These are phyloP conservation scores for Microtus pennsylvanicus DNA, from an alignment of 2,113 vertebrate species.

Conservation along the genomic window DNA sequence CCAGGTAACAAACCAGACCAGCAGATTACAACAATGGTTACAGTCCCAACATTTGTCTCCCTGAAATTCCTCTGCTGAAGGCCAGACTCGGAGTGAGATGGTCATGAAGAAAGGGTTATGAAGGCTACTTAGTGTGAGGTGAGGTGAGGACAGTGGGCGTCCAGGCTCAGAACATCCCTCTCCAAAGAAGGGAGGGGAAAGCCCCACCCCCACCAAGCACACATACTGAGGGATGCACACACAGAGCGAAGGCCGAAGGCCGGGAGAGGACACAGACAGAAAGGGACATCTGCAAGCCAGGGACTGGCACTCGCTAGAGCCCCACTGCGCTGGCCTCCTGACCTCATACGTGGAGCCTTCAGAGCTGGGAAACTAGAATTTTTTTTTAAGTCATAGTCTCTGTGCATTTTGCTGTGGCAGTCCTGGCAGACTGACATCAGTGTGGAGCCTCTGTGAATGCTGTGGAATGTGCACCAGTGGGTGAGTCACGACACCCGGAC, in stretches of 20 bases:
- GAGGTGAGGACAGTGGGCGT: not conserved
- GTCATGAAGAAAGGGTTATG: not conserved
- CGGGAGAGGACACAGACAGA: accelerated
- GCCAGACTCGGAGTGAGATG: not conserved
- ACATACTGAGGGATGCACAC: not conserved
- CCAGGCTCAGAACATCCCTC: not conserved
- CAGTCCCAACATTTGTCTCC: not conserved
- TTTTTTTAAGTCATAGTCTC: not conserved
- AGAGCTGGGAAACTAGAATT: not conserved
- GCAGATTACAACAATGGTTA: too few species aligned
- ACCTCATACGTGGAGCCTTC: not conserved
- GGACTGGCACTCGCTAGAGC: not conserved
- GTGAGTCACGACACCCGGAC: not conserved
- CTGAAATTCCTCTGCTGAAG: not conserved
- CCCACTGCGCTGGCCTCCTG: not conserved
- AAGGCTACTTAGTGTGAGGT: too few species aligned
- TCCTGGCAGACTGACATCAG: not conserved
- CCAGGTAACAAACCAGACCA: too few species aligned
- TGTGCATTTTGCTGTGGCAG: not conserved
- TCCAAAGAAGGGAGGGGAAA: not conserved
- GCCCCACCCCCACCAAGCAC: not conserved
- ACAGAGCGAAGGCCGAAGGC: not conserved
- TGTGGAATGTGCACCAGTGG: not conserved
- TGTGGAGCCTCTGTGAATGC: not conserved
- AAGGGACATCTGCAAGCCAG: not conserved